Conservation (phyloP, 2,113 vertebrate species). For the Prietella phreatophila region DNA sequence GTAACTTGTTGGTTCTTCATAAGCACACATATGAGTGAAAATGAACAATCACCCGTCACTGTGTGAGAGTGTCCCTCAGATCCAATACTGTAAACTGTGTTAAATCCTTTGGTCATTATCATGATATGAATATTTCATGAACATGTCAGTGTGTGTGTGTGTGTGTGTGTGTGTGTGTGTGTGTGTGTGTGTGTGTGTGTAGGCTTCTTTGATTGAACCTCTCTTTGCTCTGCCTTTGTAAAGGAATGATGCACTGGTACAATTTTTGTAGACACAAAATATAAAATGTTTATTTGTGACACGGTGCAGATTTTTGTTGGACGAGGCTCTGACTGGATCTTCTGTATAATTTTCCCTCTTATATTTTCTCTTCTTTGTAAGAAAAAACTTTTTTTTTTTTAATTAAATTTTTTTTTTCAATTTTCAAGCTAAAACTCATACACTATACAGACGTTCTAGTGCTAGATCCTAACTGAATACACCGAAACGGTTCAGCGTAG, state of each 20-base stretch:
- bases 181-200: not conserved
- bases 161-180: not conserved
- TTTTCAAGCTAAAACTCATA: not conserved
- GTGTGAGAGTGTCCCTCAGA: not conserved
- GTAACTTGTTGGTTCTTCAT: not conserved
- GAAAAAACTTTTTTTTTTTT: not conserved
- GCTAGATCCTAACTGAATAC: conserved; percentile 31
- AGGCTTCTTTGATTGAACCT: not conserved
- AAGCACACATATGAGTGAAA: not conserved
- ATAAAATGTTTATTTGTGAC: conserved; percentile 2
- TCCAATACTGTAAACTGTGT: not conserved
- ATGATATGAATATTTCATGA: not conserved
- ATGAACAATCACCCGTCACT: not conserved
- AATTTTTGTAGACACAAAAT: not conserved
- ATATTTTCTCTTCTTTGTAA: not conserved
- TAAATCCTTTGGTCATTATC: not conserved
- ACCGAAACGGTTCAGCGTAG: conserved; percentile 20
- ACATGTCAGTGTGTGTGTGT: no score
- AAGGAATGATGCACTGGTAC: not conserved
- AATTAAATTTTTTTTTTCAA: no score
- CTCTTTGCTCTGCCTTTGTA: not conserved
- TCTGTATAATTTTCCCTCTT: not conserved
- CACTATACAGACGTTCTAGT: conserved; percentile 20
- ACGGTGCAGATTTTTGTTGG: not conserved
- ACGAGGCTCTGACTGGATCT: not conserved